phyloP scores from a whole-genome alignment of 2,888 invertebrate genomes.

The Mycalesis mineus region DNA sequence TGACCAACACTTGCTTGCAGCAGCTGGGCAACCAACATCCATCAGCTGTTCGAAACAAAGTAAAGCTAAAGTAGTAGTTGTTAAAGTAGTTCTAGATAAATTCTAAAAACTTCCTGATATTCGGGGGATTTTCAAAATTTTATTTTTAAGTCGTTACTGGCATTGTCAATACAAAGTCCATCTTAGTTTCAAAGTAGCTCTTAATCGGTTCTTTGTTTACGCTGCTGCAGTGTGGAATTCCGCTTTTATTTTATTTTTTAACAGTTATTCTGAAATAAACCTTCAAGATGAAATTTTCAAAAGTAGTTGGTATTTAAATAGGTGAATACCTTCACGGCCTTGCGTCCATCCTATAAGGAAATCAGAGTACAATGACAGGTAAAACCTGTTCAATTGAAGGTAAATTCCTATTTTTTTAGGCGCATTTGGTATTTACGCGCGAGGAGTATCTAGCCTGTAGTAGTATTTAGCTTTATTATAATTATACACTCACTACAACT shows the following conservation, averaged over 20 bases:
- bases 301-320: constrained; percentile 7
- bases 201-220: too few relatives aligned
- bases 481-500: not conserved
- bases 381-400: constrained; percentile 10
- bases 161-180: too few relatives aligned
- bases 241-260: not conserved
- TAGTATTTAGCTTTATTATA: not conserved
- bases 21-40: too few relatives aligned
- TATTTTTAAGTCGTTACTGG: too few relatives aligned
- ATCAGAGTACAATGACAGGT: constrained; percentile 9
- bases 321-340: constrained; percentile 6
- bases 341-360: constrained; percentile 11
- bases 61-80: too few relatives aligned
- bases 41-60: too few relatives aligned
- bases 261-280: not conserved
- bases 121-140: too few relatives aligned
- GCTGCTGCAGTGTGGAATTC: too few relatives aligned
- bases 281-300: not conserved
- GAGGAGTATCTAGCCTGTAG: not conserved
- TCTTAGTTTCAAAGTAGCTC: too few relatives aligned
- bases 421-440: not conserved
- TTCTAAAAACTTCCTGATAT: too few relatives aligned
- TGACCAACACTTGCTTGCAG: too few relatives aligned
- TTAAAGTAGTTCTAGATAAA: too few relatives aligned
- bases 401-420: not conserved